Percentiles rank a stretch among this genome's conserved stretches.
phyloP scores from a whole-genome alignment of 1,140 invertebrate genomes.

The Penaeus vannamei region DNA sequence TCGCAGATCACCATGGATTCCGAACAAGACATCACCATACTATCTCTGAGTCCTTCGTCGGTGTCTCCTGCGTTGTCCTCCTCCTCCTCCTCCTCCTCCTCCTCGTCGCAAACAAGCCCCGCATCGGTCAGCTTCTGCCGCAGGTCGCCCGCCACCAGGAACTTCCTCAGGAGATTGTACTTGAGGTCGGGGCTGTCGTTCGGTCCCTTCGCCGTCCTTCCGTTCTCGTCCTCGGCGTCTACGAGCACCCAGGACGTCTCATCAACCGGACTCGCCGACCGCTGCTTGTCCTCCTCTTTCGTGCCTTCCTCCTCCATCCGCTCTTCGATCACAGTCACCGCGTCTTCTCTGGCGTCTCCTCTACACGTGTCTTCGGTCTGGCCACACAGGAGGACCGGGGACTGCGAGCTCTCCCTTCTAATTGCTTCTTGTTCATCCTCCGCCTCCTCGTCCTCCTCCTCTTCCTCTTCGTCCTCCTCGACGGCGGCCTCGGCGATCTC shows the following conservation, averaged over 20 bases:
- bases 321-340: not conserved
- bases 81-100: not conserved
- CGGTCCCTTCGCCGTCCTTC: not conserved
- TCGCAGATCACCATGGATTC: conserved; percentile 60
- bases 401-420: not conserved
- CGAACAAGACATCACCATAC: conserved; percentile 41
- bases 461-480: conserved; percentile 34
- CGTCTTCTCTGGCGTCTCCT: not conserved
- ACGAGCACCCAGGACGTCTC: conserved; percentile 55
- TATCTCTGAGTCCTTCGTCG: not conserved
- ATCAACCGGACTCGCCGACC: conserved; percentile 46
- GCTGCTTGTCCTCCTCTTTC: not conserved
- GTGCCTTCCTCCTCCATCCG: not conserved
- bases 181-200: conserved; percentile 18
- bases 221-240: conserved; percentile 24
- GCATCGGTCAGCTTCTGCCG: conserved; percentile 48
- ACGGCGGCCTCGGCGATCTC: conserved; percentile 59
- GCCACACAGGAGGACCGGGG: no score
- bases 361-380: not conserved
- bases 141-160: conserved; percentile 47
- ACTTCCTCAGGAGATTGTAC: conserved; percentile 49
- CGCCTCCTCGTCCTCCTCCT: not conserved
- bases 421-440: not conserved
- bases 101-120: conserved; percentile 29
- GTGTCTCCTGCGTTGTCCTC: not conserved